These are phyloP conservation scores for Amia ocellicauda DNA, from an alignment of 2,113 vertebrate species.

Conservation along the genomic window DNA sequence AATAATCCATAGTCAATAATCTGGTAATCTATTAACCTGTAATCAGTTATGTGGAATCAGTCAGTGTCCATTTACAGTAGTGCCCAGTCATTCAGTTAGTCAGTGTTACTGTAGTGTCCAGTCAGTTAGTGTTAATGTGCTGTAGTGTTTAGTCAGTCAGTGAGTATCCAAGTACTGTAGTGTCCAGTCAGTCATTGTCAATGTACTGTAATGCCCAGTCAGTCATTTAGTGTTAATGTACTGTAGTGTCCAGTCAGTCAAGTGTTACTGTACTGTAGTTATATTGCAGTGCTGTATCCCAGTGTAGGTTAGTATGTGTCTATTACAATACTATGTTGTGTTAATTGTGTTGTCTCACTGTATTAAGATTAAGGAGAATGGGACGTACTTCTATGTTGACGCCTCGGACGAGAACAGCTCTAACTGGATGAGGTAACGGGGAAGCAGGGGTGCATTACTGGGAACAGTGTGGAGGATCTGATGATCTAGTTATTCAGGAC, in stretches of 20 bases:
- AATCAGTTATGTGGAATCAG: background rate
- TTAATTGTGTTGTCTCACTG: no score
- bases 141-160: no score
- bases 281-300: constrained; percentile 22
- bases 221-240: no score
- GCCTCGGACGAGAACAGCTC: constrained; percentile 64
- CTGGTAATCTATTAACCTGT: background rate
- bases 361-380: constrained; percentile 41
- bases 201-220: no score
- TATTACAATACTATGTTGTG: no score
- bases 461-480: no score
- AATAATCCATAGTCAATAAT: background rate
- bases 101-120: no score
- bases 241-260: no score
- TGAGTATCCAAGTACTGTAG: no score
- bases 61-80: background rate
- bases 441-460: background rate
- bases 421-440: constrained; percentile 68
- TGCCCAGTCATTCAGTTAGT: background rate
- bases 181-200: no score
- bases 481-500: no score
- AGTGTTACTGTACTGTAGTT: constrained; percentile 37
- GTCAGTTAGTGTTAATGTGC: no score
- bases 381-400: constrained; percentile 58
- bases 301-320: background rate